Evolutionary conservation across 2,113 vertebrate species (phyloP), one percentile per base, ranked within the genome.

Genomic region (Dromiciops gliroides): DNA sequence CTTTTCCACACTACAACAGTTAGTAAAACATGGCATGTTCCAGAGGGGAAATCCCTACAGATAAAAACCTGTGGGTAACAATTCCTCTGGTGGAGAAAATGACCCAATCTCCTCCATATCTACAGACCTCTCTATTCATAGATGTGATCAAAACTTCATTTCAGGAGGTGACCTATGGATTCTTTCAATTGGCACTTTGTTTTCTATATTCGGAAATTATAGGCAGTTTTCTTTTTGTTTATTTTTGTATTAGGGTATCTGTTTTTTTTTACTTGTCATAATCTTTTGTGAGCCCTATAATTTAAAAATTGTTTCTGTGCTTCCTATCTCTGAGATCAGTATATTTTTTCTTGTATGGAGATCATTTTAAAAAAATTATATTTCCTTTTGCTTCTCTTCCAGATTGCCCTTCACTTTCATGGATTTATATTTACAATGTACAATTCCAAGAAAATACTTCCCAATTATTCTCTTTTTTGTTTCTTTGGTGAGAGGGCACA

Each of bases 61-160:
- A 94, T 91, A 95, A 28, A 93, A 93, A 89, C 48, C 11, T 83
- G 8, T 83, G 48, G 0, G 9, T 89, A 6, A 1, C 19, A 31
- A 1, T 89, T 90, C 8, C 22, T 47, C 60, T 90, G 37, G 28
- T n/a, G 9, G 91, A 90, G 89, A 94, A 95, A 97, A 93, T 91
- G 28, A 53, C 48, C 50, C 19, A 93, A 93, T 8, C 50, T 1
- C 26, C n/a, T 96, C 37, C 37, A n/a, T 22, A 75, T n/a, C 16
- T 75, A 19, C 67, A 44, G 67, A 75, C 9, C 22, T 75, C 67
- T 75, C 16, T 2, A 2, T 44, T 44, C 67, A n/a, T n/a, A 75
- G 37, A 44, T 44, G 22, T 16, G 37, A 75, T 75, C 67, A 75
- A 7, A 22, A 2, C 19, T 23, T 75, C 25, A 75, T 75, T n/a